Percentiles rank a stretch among this genome's conserved stretches.
These are phyloP conservation scores for Andrena haemorrhoa DNA, from an alignment of 2,888 invertebrate genomes.

Conservation along the genomic window DNA sequence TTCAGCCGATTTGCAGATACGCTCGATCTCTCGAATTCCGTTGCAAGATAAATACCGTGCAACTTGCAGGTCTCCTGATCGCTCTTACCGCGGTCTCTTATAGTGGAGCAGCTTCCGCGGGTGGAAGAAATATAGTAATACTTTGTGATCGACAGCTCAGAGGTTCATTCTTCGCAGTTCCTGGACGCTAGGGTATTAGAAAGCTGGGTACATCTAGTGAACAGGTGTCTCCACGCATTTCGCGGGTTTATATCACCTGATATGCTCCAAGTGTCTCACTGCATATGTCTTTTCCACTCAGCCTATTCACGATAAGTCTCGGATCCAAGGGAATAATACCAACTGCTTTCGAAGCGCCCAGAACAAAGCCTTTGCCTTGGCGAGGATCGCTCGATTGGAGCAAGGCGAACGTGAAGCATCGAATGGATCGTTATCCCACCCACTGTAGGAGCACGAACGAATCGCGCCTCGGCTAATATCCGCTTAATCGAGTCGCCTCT, in stretches of 20 bases:
- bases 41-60: conserved; percentile 25
- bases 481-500: conserved; percentile 61
- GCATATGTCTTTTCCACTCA: no score
- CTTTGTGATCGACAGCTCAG: no score
- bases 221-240: no score
- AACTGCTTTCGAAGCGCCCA: no score
- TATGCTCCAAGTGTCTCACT: no score
- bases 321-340: no score
- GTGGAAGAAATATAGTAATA: no score
- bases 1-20: conserved; percentile 27
- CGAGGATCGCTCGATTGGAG: neutral
- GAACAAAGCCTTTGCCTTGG: neutral
- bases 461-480: conserved; percentile 45
- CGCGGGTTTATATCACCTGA: no score
- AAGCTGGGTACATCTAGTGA: no score
- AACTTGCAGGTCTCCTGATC: neutral
- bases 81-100: neutral
- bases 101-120: neutral
- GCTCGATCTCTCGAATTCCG: conserved; percentile 32
- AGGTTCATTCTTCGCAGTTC: no score
- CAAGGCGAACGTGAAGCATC: neutral
- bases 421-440: neutral
- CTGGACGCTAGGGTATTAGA: no score
- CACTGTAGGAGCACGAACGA: conserved; percentile 14
- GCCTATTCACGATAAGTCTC: no score